phyloP scores from a whole-genome alignment of 1,140 invertebrate genomes.

The Solenopsis invicta region DNA sequence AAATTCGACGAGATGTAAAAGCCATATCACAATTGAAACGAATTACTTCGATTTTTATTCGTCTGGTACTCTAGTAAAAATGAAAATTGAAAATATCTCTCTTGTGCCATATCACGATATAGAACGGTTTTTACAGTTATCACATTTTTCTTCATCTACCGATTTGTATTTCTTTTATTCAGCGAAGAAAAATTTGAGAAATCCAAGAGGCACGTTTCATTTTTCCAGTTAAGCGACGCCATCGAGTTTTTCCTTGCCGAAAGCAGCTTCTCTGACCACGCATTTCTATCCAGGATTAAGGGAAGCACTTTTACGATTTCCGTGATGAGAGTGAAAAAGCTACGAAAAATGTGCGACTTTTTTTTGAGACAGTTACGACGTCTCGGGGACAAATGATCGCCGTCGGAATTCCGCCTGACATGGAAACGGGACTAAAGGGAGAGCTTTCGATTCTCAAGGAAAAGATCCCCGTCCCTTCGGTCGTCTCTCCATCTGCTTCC shows the following conservation, averaged over 20 bases:
- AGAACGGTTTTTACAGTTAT: not conserved
- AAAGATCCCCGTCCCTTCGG: conserved; percentile 4
- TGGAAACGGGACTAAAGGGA: not conserved
- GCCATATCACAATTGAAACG: not conserved
- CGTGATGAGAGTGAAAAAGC: not conserved
- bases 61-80: not conserved
- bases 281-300: not conserved
- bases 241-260: not conserved
- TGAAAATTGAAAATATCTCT: not conserved
- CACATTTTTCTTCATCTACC: not conserved
- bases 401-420: not conserved
- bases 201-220: not conserved
- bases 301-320: not conserved
- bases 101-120: too few relatives aligned
- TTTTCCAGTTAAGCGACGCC: not conserved
- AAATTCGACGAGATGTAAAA: conserved; percentile 12
- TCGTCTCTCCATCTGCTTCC: conserved; percentile 49
- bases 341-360: not conserved
- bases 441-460: conserved; percentile 6
- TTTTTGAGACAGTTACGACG: not conserved
- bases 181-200: conserved; percentile 5
- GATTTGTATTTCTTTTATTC: not conserved
- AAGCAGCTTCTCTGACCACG: not conserved
- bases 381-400: not conserved
- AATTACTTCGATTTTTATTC: not conserved